Conservation (phyloP, 1,140 invertebrate genomes). For the Dufourea novaeangliae region DNA sequence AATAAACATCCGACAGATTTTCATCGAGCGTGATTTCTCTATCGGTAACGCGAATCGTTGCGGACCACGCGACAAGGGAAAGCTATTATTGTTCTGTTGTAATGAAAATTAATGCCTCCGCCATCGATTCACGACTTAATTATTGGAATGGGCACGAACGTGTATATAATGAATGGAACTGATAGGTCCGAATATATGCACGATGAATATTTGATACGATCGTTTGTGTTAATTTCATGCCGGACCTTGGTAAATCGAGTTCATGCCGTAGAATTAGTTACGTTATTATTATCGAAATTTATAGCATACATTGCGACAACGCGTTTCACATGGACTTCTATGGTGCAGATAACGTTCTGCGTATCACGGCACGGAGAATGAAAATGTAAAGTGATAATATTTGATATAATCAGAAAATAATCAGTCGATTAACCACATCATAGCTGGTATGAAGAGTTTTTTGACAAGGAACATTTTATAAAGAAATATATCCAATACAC, state of each 20-base stretch:
- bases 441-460: too few relatives aligned
- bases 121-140: conserved; percentile 21
- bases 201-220: not conserved
- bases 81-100: conserved; percentile 10
- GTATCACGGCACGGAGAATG: not conserved
- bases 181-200: not conserved
- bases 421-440: too few relatives aligned
- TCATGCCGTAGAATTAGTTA: not conserved
- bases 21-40: not conserved
- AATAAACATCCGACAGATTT: not conserved
- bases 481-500: too few relatives aligned
- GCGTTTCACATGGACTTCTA: not conserved
- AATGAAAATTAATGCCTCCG: conserved; percentile 24
- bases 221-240: not conserved
- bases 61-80: not conserved
- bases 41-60: not conserved
- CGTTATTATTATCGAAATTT: not conserved
- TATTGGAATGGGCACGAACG: not conserved
- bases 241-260: not conserved
- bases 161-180: conserved; percentile 6
- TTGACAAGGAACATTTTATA: too few relatives aligned
- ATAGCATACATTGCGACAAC: not conserved
- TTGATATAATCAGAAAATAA: too few relatives aligned
- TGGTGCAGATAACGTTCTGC: not conserved
- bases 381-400: too few relatives aligned